These are phyloP conservation scores for Lagopus leucura DNA, from an alignment of 2,113 vertebrate genomes.

Conservation along the genomic window DNA sequence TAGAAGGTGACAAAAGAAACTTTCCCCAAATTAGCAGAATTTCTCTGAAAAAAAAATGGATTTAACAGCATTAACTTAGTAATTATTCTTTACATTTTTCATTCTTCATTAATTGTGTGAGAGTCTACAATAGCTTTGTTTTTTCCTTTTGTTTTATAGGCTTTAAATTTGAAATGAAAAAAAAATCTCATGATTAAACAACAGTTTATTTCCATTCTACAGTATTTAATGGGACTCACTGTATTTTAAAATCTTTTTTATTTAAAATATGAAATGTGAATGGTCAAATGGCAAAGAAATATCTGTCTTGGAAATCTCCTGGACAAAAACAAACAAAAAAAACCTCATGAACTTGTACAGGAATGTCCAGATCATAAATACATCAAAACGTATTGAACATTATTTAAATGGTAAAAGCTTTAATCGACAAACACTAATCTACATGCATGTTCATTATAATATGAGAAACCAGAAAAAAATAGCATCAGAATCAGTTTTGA, in stretches of 20 bases:
- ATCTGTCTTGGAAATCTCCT: background rate
- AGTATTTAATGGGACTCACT: background rate
- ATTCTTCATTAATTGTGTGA: background rate
- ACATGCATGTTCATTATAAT: background rate
- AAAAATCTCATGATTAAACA: background rate
- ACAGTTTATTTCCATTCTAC: background rate
- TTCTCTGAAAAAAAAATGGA: background rate
- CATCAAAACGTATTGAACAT: background rate
- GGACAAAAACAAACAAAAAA: background rate
- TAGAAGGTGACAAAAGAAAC: constrained; percentile 2
- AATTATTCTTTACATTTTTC: background rate
- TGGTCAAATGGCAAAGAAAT: background rate
- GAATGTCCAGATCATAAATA: background rate
- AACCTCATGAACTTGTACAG: background rate
- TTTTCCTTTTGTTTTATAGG: background rate
- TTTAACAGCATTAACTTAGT: background rate
- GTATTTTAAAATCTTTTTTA: background rate
- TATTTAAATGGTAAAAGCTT: background rate
- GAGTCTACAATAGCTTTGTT: background rate
- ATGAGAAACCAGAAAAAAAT: background rate
- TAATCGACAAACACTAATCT: background rate
- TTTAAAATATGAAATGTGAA: background rate
- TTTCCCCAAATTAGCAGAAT: background rate
- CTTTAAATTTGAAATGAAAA: background rate
- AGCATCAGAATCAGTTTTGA: background rate